These are phyloP conservation scores for Zosterops hypoxanthus DNA, from an alignment of 2,113 vertebrate species.

Conservation along the genomic window DNA sequence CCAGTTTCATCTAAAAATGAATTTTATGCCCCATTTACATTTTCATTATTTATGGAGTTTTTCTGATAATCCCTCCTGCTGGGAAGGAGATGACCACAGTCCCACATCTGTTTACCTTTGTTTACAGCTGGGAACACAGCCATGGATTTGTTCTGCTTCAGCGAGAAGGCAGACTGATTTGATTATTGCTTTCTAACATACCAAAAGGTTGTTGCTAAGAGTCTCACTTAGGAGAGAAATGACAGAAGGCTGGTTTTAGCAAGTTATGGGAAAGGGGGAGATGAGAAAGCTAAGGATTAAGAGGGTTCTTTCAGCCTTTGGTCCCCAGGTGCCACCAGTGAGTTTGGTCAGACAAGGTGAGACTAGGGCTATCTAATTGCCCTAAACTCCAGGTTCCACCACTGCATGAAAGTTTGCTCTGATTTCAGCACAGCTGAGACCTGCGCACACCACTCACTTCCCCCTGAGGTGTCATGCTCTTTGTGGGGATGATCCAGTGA, in stretches of 20 bases:
- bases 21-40: slow-evolving; percentile 46
- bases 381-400: background rate
- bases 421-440: background rate
- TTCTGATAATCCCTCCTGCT: slow-evolving; percentile 30
- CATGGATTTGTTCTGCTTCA: slow-evolving; percentile 59
- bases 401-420: background rate
- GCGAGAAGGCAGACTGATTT: background rate
- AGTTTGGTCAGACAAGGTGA: background rate
- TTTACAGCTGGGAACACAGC: slow-evolving; percentile 56
- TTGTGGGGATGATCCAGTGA: background rate
- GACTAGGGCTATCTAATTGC: background rate
- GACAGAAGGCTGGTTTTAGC: background rate
- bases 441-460: background rate
- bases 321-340: background rate
- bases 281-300: background rate
- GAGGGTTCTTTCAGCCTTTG: background rate
- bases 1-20: background rate
- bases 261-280: background rate
- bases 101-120: slow-evolving; percentile 55
- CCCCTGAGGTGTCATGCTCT: background rate
- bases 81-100: slow-evolving; percentile 41
- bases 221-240: background rate
- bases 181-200: slow-evolving; percentile 20
- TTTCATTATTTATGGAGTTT: slow-evolving; percentile 42
- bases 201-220: background rate